Base-by-base conservation (phyloP, 2,113 vertebrate genomes). In the Gulo gulo region DNA sequence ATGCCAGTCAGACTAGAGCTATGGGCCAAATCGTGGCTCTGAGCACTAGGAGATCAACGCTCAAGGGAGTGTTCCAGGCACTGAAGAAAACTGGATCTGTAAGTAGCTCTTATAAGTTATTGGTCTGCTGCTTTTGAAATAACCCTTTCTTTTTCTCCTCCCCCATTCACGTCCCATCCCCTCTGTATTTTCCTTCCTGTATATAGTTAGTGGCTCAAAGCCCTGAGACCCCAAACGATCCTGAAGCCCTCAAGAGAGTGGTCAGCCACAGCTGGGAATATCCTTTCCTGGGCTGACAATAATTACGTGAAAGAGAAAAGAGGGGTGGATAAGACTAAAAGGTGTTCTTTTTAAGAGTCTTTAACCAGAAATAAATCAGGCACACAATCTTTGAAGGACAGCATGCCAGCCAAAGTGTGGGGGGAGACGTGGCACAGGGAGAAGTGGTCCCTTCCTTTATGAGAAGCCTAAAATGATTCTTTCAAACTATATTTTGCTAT, bases 51-150 rank as follows among this genome's bases (percentile, higher is more conserved):
- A 52, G 15, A 76, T n/a, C 52, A 80, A 87, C 1, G 0, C 47
- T 36, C 31, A 52, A 69, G 24, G 79, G 65, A 52, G 4, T 14
- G 3, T 45, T 39, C 61, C 0, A 42, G 61, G 24, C 50, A 21
- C 31, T 2, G 71, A 78, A 63, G 7, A 73, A 73, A 94, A 52
- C 71, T 45, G 71, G 13, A 59, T 93, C 23, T 50, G 59, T 3
- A 42, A 50, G 76, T 1, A 65, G 63, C 34, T 83, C 88, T 88
- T 76, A 63, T 52, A 85, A 83, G 76, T 91, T 81, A 90, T 15
- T 61, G 50, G 21, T 50, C 47, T 55, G 61, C 45, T 63, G 42
- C 86, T 95, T 97, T 59, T 67, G 45, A 97, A 84, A 78, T 15
- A 24, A 76, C 13, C 36, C 12, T 31, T 65, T 31, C 24, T 18